Evolutionary conservation across 2,888 invertebrate species (phyloP), one percentile per base, ranked within the genome.

Genomic region (Apodemia zela): DNA sequence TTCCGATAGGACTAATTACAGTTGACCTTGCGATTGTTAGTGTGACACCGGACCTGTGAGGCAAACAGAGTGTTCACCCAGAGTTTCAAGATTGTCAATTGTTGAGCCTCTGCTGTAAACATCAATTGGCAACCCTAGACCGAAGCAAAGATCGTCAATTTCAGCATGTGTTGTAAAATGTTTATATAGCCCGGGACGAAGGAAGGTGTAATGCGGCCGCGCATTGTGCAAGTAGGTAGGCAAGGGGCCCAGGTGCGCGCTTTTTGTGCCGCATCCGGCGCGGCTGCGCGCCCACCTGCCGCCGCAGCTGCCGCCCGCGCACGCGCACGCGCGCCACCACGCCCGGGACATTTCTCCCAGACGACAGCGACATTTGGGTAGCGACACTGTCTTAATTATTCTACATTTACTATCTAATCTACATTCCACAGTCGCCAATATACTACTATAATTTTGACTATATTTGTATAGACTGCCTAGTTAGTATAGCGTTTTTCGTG

Each of bases 221-320:
- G 80, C 81, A 84, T 87, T 89, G 89, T 87, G 85, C 89, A 87
- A 87, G 88, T 78, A 80, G 81, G 82, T 73, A 73, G 73, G 72
- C 66, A 49, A 58, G 65, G 61, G 64, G 78, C 79, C 90, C 90
- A 89, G 90, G 90, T 89, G 91, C 84, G 84, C 76, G 80, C 78
- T 90, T 89, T 90, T 89, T 89, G 88, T 89, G 82, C 79, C 82
- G 84, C 88, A 85, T 87, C 78, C 89, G 78, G 76, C 89, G 85
- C 85, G 87, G 89, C 89, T 90, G 92, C 87, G 82, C 76, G 82
- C 81, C 81, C 91, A 87, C 84, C 87, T 85, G 87, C 86, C 85
- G 75, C 71, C 72, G 71, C 89, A 84, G 87, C 87, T 87, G 89
- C 86, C 84, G 77, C 82, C 81, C 77, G 81, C 82, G 79, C 79